Evolutionary conservation across 2,888 invertebrate genomes (phyloP), one percentile per base, ranked within the genome.

Genomic region (Hyalella azteca): DNA sequence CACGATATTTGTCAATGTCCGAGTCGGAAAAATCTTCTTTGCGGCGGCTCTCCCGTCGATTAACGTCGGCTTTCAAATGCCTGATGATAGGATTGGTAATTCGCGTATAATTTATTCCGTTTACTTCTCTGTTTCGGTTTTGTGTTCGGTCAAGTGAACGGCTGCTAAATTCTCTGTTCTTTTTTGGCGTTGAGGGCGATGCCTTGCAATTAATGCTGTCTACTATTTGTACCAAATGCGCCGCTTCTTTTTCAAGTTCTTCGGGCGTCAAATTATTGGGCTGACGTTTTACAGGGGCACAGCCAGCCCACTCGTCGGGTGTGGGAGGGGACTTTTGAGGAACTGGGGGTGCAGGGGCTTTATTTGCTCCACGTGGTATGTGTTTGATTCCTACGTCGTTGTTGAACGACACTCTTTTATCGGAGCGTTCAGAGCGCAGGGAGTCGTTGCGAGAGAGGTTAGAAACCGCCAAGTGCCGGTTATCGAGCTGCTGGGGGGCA

Each of bases 321-420:
- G 49, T 26, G 4, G 78, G 48, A 15, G 59, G 49, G 2, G 45
- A 13, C 40, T 36, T 36, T 9, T 48, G 40, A n/a, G 13, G n/a
- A 26, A 29, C 4, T 5, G 78, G 32, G 22, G 26, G 5, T n/a
- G 36, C 39, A 3, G 22, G 77, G 19, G 39, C 11, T 19, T 54
- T 48, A 54, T 78, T 81, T 15, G 60, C 48, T 15, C 82, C 82
- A 29, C 82, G 32, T 3, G 83, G 83, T 11, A 83, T 83, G 26
- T 83, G 83, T 41, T 83, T 83, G 11, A 83, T 60, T 19, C 81
- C 81, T 4, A 83, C 83, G 78, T 81, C 80, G 45, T 81, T 83
- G 39, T 83, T 83, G 80, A 83, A 83, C 3, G 83, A 83, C 19
- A 83, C 83, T 13, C 81, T 60, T 40, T 81, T 81, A 45, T 83